Base-by-base conservation (phyloP, 2,113 vertebrate species). In the Ciconia maguari region DNA sequence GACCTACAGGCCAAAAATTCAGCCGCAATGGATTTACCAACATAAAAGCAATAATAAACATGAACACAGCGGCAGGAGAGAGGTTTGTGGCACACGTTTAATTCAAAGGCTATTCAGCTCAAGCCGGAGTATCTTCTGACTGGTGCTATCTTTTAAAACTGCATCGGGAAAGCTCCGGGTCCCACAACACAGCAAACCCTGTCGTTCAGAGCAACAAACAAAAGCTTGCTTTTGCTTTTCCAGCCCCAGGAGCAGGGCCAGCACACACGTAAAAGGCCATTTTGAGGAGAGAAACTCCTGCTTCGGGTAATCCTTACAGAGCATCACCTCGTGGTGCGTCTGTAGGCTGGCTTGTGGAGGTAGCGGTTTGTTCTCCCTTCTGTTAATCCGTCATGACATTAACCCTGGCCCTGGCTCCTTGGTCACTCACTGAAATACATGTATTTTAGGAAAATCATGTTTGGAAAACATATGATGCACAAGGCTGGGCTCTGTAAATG, bases 71-170 rank as follows among this genome's bases (percentile, higher is more conserved):
- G 9, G 38, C 60, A 1, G 4, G 21, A 10, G 44, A 29, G 24
- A 16, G 46, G 30, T 21, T 55, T 10, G 7, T 3, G 11, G 38
- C 32, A 8, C 17, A 1, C 4, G 0, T 25, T 2, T 8, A 9
- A 25, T 20, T 5, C 44, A 4, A 24, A 22, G 38, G 54, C 48
- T 10, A 5, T 5, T 16, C 22, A 11, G n/a, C 69, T 22, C 26
- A 2, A 4, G 14, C 14, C 2, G 2, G 13, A n/a, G 6, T 4
- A 5, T 2, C 17, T 26, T 42, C 30, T 8, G 36, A 4, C 4
- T 3, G 32, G 10, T 2, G 0, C n/a, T 2, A 1, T 8, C 42
- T 16, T 22, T 30, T 26, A 5, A 32, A 29, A 29, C 10, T 1
- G 44, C 27, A 2, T 2, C 0, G 3, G 51, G 57, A 83, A 51